Evolutionary conservation across 2,888 invertebrate genomes (phyloP).

Genomic region (Ochropleura leucogaster): DNA sequence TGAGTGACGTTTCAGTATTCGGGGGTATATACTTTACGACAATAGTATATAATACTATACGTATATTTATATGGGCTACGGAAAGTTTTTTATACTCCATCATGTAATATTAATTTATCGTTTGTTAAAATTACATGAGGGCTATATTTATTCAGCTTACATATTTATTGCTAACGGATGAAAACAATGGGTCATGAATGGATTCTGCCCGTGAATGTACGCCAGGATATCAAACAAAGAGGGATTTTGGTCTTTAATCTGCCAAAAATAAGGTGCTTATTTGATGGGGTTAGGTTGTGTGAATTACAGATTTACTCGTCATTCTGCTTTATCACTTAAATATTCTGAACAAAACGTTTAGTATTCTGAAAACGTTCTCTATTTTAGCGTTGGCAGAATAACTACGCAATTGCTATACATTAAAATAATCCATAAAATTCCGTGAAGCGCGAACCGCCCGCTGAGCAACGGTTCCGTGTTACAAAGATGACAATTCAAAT

Average conservation of each 20-base stretch:
- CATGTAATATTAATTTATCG: conserved; percentile 53
- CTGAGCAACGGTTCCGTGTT: conserved; percentile 34
- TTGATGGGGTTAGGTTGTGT: conserved; percentile 10
- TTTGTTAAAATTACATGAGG: conserved; percentile 40
- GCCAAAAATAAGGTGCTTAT: neutral
- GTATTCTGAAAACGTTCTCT: conserved; percentile 52
- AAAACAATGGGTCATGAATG: conserved; percentile 67
- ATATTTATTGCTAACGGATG: conserved; percentile 62
- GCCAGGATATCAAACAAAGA: neutral
- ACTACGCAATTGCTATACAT: conserved; percentile 51
- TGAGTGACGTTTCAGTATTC: too few species aligned
- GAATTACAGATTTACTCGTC: conserved; percentile 35
- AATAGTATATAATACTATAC: too few species aligned
- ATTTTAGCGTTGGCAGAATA: conserved; percentile 58
- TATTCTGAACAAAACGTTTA: conserved; percentile 42
- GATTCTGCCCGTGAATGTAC: conserved; percentile 49
- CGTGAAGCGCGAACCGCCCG: conserved; percentile 21
- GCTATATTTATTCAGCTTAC: conserved; percentile 57
- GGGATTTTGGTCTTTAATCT: neutral
- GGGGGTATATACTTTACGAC: too few species aligned
- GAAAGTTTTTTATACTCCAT: conserved; percentile 18
- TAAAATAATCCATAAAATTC: conserved; percentile 52
- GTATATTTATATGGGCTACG: conserved; percentile 12
- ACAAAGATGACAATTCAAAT: conserved; percentile 36
- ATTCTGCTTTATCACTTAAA: conserved; percentile 34